Conservation (phyloP, 53 echinoderm and acorn worm species). For the Actinopyga echinites region DNA sequence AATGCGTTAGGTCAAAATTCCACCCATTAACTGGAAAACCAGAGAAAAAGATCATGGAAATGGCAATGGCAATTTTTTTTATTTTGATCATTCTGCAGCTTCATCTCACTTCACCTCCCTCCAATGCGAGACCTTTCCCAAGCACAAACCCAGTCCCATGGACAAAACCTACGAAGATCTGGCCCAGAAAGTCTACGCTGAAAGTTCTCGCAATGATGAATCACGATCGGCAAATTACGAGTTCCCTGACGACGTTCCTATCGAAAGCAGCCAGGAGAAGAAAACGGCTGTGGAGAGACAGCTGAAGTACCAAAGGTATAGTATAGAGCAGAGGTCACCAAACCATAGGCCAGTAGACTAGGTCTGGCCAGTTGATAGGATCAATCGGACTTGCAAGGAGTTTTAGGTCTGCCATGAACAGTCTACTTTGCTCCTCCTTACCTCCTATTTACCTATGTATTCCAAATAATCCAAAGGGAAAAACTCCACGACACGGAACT, state of each 20-base stretch:
- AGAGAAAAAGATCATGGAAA: too few species aligned
- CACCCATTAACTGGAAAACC: too few species aligned
- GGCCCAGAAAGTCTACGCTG: constrained; percentile 74
- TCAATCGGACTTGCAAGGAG: too few species aligned
- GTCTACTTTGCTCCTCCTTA: too few species aligned
- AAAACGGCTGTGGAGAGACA: constrained; percentile 78
- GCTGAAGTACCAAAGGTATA: constrained; percentile 84
- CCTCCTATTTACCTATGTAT: too few species aligned
- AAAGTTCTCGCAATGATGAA: constrained; percentile 66
- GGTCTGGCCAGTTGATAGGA: too few species aligned
- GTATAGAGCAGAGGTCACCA: background rate
- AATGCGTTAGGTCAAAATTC: too few species aligned
- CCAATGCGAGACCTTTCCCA: constrained; percentile 74
- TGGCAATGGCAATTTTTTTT: background rate
- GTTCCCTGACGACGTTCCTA: constrained; percentile 84
- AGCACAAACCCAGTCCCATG: constrained; percentile 85
- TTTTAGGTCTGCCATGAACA: too few species aligned
- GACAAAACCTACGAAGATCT: constrained; percentile 91
- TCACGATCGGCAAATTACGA: constrained; percentile 92
- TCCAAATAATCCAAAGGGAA: too few species aligned
- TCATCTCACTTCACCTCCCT: constrained; percentile 78
- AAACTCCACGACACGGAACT: too few species aligned
- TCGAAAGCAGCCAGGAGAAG: constrained; percentile 85
- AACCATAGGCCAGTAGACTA: too few species aligned
- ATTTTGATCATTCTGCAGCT: background rate